phyloP scores from a whole-genome alignment of 2,888 invertebrate species.

The Onthophagus sagittarius region DNA sequence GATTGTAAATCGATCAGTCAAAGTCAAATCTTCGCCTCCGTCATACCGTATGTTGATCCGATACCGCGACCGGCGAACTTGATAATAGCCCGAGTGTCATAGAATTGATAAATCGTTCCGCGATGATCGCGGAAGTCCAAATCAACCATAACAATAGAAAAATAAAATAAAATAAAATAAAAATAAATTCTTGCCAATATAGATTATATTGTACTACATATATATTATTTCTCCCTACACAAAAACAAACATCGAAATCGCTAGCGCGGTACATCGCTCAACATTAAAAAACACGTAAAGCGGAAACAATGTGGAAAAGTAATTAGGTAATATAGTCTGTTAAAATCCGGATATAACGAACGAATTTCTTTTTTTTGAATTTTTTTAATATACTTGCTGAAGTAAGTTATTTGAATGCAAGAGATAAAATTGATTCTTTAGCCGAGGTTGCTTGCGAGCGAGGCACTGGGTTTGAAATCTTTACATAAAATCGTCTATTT shows the following conservation, averaged over 20 bases:
- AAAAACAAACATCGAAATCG: neutral
- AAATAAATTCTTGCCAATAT: neutral
- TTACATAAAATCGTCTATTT: too few species aligned
- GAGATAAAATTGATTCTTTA: too few species aligned
- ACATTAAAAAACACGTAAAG: constrained; percentile 11
- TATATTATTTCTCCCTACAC: neutral
- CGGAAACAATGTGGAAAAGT: neutral
- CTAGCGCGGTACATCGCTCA: neutral
- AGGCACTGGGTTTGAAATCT: too few species aligned
- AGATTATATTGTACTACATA: neutral
- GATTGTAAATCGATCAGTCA: neutral
- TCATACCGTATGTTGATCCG: neutral
- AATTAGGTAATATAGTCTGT: too few species aligned
- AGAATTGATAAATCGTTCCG: neutral
- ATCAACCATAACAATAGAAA: neutral
- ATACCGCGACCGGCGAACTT: neutral
- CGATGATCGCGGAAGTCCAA: neutral
- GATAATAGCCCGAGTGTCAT: neutral
- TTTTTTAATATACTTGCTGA: too few species aligned
- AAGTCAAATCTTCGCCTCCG: neutral
- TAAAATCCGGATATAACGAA: too few species aligned
- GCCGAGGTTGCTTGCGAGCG: too few species aligned
- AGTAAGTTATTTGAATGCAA: too few species aligned
- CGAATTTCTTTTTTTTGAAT: too few species aligned
- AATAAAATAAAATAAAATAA: neutral